These are phyloP conservation scores for Mesorhabditis sp. DNA, from an alignment of 2,888 invertebrate species.

Conservation along the genomic window DNA sequence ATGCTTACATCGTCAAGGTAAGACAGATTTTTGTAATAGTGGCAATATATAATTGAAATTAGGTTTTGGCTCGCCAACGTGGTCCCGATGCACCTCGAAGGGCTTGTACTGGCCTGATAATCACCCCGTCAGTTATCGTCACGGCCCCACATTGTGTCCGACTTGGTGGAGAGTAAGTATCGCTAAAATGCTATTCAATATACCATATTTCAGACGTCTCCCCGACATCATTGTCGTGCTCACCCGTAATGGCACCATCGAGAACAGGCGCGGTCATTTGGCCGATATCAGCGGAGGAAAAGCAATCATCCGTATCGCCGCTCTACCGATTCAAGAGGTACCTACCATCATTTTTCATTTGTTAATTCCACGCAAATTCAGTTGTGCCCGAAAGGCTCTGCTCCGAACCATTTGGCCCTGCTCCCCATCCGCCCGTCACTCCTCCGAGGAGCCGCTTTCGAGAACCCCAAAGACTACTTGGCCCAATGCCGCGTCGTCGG, in stretches of 20 bases:
- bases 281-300: not conserved
- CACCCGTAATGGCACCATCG: not conserved
- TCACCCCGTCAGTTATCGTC: not conserved
- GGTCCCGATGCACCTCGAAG: not conserved
- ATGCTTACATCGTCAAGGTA: not conserved
- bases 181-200: too few species aligned
- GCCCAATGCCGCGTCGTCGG: not conserved
- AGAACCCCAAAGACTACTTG: not conserved
- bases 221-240: not conserved
- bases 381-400: not conserved
- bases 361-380: not conserved
- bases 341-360: not conserved
- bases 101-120: not conserved
- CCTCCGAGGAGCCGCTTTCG: not conserved
- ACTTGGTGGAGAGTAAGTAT: not conserved
- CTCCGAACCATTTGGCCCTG: not conserved
- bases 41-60: not conserved
- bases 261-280: not conserved
- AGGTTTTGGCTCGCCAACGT: not conserved
- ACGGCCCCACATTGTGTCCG: not conserved
- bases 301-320: not conserved
- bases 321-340: conserved; percentile 1
- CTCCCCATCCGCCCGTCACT: conserved; percentile 1
- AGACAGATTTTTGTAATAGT: not conserved
- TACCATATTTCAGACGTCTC: not conserved